phyloP scores from a whole-genome alignment of 2,113 vertebrate species.

The Perognathus longimembris region DNA sequence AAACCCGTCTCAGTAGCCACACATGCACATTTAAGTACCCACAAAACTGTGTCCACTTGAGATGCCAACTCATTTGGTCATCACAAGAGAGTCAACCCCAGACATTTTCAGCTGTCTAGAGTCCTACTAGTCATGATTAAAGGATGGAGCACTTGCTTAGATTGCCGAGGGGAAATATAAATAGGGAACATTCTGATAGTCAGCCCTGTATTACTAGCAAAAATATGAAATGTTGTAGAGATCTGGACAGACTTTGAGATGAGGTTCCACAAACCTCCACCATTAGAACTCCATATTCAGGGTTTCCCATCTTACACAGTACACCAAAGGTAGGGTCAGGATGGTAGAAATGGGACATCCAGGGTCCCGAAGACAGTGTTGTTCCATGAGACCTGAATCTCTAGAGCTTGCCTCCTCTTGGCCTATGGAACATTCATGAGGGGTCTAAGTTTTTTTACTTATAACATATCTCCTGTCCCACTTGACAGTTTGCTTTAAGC shows the following conservation, averaged over 20 bases:
- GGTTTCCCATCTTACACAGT: not conserved
- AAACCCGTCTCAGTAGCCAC: not conserved
- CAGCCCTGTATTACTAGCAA: not conserved
- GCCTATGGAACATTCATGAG: not conserved
- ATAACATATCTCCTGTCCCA: not conserved
- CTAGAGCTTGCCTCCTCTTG: too few relatives aligned
- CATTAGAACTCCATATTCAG: not conserved
- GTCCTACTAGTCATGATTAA: not conserved
- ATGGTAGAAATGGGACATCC: fast-evolving
- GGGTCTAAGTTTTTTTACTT: not conserved
- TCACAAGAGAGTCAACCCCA: not conserved
- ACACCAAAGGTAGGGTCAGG: not conserved
- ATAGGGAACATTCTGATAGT: not conserved
- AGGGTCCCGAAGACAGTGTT: not conserved
- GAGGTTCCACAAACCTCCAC: not conserved
- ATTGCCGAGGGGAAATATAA: not conserved
- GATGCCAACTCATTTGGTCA: not conserved
- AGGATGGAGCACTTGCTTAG: not conserved
- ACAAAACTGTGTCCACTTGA: not conserved
- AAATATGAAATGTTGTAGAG: not conserved
- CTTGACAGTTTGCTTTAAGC: not conserved
- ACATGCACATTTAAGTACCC: not conserved
- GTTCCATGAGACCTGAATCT: not conserved
- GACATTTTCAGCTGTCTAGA: not conserved
- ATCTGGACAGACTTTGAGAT: not conserved